Percentiles rank a stretch among this genome's conserved stretches.
Evolutionary conservation across 23 tunicate genomes (phyloP).

Genomic region (Botrylloides violaceus): DNA sequence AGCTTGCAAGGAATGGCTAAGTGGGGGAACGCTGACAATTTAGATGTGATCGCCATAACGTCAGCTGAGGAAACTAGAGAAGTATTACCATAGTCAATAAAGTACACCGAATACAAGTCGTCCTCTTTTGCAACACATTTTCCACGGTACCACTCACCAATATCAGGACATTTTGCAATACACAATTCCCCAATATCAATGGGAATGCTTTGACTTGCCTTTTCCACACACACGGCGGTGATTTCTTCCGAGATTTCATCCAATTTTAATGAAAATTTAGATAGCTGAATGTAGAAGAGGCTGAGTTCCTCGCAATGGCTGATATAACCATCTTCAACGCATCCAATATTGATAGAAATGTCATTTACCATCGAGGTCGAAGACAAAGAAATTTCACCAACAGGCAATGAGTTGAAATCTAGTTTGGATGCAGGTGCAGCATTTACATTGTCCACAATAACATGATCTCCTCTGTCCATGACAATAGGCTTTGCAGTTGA

Average conservation of each 20-base stretch:
- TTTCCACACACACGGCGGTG: neutral
- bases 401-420: slow-evolving; percentile 3
- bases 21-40: slow-evolving; percentile 5
- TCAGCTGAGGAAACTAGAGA: slow-evolving; percentile 14
- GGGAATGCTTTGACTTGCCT: neutral
- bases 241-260: slow-evolving; percentile 4
- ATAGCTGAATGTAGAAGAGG: slow-evolving; percentile 33
- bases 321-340: slow-evolving; percentile 16
- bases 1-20: slow-evolving; percentile 42
- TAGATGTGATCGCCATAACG: slow-evolving; percentile 20
- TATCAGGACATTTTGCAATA: slow-evolving; percentile 75
- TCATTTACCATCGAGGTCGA: neutral
- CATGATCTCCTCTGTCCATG: slow-evolving; percentile 21
- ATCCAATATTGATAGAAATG: neutral
- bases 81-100: slow-evolving; percentile 73
- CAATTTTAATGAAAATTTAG: slow-evolving; percentile 15
- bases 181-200: slow-evolving; percentile 20
- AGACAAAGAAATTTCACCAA: neutral
- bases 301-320: slow-evolving; percentile 33
- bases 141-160: slow-evolving; percentile 71
- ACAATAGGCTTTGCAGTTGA: slow-evolving; percentile 8
- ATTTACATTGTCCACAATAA: slow-evolving; percentile 17
- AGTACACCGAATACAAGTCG: slow-evolving; percentile 23
- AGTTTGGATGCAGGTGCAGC: neutral
- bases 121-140: neutral